Base-by-base conservation (phyloP, 1,140 invertebrate species). In the Cotesia typhae region DNA sequence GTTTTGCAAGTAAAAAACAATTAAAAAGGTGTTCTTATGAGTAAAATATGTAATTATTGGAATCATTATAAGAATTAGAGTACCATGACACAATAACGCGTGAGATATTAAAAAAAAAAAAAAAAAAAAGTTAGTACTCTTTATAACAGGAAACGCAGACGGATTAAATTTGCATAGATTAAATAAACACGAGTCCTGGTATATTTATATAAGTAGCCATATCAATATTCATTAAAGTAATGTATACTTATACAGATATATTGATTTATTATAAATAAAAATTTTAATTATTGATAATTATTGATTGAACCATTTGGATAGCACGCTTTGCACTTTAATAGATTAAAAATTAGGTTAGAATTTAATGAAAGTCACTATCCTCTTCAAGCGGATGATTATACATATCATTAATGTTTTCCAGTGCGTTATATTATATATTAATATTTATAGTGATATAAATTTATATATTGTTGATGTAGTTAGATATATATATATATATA, bases 21-120 rank as follows among this genome's bases (percentile, higher is more conserved):
- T 1, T 28, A 28, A 28, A 28, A 28, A 28, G 28, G 28, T 28
- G 28, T 28, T 28, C 28, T 28, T 28, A 0, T 2, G 28, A 28
- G 28, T 28, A 28, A 28, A 28, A 28, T 28, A 28, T 28, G 28
- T 28, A n/a, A 65, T 12, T 65, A 28, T 47, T 4, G 47, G 37
- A 7, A 65, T 47, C 14, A 51, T 65, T 1, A 35, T 0, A 20
- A n/a, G 5, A 63, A 67, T 71, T 47, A 47, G 41, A 47, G 41
- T 47, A 47, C 41, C 10, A 67, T 74, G 59, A 74, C 61, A 74
- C 67, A 70, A 74, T 74, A 60, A 59, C 63, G 60, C 9, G 6
- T 14, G 7, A n/a, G 52, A 57, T 63, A 41, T 64, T 69, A 55
- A 67, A 69, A 63, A 63, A 67, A 63, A 55, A 67, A 69, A 63